Percentiles rank a stretch among this genome's conserved stretches.
These are phyloP conservation scores for Drosophila sturtevanti DNA, from an alignment of 1,140 invertebrate genomes.

Conservation along the genomic window DNA sequence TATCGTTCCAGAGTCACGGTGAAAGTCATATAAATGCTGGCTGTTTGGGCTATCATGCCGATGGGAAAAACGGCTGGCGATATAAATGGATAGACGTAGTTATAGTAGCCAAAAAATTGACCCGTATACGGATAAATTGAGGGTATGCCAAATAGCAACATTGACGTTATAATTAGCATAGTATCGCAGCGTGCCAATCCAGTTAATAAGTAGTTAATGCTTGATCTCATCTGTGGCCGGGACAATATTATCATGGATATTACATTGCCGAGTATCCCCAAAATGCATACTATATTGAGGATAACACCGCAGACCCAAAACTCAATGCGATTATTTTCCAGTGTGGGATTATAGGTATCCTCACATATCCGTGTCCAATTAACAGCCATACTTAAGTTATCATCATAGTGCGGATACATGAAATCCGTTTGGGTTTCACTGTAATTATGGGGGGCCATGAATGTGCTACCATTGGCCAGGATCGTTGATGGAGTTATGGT, in stretches of 20 bases:
- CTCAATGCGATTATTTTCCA: constrained; percentile 84
- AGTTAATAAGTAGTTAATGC: constrained; percentile 96
- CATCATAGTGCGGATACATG: constrained; percentile 54
- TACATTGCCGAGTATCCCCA: constrained; percentile 94
- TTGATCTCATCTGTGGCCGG: constrained; percentile 95
- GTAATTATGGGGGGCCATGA: constrained; percentile 14
- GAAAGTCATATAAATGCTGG: constrained; percentile 96
- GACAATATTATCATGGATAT: constrained; percentile 95
- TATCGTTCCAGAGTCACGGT: constrained; percentile 97
- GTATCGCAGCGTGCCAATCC: constrained; percentile 96
- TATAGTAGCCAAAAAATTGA: constrained; percentile 90
- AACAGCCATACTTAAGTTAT: constrained; percentile 39
- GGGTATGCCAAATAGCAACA: constrained; percentile 93
- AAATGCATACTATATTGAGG: constrained; percentile 90
- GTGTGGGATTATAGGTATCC: constrained; percentile 59
- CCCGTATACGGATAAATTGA: constrained; percentile 92
- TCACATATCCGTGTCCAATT: constrained; percentile 67
- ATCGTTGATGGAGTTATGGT: constrained; percentile 16
- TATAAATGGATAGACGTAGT: constrained; percentile 90
- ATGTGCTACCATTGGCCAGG: constrained; percentile 5
- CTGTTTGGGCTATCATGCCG: constrained; percentile 94
- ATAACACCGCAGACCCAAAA: constrained; percentile 93
- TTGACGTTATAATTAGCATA: constrained; percentile 92
- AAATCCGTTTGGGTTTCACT: constrained; percentile 38
- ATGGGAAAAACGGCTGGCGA: constrained; percentile 93